phyloP scores from a whole-genome alignment of 2,113 vertebrate genomes.

The Crotalus helleri region DNA sequence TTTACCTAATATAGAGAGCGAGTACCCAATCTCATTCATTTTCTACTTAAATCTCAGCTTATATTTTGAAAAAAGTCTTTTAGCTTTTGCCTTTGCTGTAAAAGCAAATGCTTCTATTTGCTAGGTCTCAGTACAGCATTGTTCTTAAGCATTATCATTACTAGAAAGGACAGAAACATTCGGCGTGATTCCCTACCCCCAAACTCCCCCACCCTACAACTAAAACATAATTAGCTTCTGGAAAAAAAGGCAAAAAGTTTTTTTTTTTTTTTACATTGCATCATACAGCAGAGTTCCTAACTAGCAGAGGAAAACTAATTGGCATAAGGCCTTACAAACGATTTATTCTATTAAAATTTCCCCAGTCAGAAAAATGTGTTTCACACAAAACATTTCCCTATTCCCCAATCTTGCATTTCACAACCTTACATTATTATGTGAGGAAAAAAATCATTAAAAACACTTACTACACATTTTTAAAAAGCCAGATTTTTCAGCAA shows the following conservation, averaged over 20 bases:
- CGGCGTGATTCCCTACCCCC: slow-evolving; percentile 72
- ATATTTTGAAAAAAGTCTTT: slow-evolving; percentile 75
- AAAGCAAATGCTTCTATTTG: slow-evolving; percentile 76
- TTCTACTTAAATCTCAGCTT: slow-evolving; percentile 73
- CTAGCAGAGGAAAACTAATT: slow-evolving; percentile 79
- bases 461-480: slow-evolving; percentile 83
- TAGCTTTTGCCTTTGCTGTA: slow-evolving; percentile 76
- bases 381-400: slow-evolving; percentile 80
- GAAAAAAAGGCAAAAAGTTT: slow-evolving; percentile 83
- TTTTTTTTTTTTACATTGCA: slow-evolving; percentile 74
- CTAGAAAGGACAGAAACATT: slow-evolving; percentile 82
- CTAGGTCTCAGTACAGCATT: slow-evolving; percentile 80
- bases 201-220: slow-evolving; percentile 75
- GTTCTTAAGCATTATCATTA: slow-evolving; percentile 81
- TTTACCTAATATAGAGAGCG: slow-evolving; percentile 83
- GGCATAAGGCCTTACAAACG: slow-evolving; percentile 84
- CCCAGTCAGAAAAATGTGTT: slow-evolving; percentile 82
- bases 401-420: slow-evolving; percentile 69
- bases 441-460: slow-evolving; percentile 81
- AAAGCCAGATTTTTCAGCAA: slow-evolving; percentile 84
- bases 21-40: slow-evolving; percentile 79
- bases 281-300: slow-evolving; percentile 86
- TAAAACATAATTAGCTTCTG: slow-evolving; percentile 82
- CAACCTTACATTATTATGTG: slow-evolving; percentile 81
- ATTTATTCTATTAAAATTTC: slow-evolving; percentile 85